Percentiles rank a stretch among this genome's conserved stretches.
Evolutionary conservation across 2,113 vertebrate species (phyloP).

Genomic region (Triplophysa rosa): DNA sequence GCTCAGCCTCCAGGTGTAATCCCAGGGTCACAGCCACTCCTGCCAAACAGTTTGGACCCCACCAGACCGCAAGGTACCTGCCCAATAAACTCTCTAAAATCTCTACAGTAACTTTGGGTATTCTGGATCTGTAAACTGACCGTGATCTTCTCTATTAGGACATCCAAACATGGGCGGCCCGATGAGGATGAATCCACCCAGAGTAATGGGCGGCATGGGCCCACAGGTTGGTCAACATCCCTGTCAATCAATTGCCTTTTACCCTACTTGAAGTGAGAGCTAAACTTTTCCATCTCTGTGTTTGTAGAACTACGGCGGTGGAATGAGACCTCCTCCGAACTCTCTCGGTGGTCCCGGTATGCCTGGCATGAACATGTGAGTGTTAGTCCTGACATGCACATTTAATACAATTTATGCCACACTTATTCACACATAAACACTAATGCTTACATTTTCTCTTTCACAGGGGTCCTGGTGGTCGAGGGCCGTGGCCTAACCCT

Average conservation of each 20-base stretch:
- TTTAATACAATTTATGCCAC: not conserved
- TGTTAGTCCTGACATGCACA: not conserved
- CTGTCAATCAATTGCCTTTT: not conserved
- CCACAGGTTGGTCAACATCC: slow-evolving; percentile 77
- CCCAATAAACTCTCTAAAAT: not conserved
- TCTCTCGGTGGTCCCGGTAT: slow-evolving; percentile 77
- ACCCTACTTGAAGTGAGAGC: not conserved
- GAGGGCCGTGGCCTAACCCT: slow-evolving; percentile 80
- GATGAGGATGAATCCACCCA: slow-evolving; percentile 85
- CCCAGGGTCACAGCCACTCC: slow-evolving; percentile 84
- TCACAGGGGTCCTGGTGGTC: slow-evolving; percentile 82
- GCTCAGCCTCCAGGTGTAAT: slow-evolving; percentile 84
- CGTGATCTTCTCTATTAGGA: slow-evolving; percentile 54
- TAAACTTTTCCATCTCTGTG: slow-evolving; percentile 1
- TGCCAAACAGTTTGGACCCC: slow-evolving; percentile 85
- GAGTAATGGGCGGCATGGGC: slow-evolving; percentile 82
- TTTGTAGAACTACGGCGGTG: slow-evolving; percentile 73
- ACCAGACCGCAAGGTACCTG: slow-evolving; percentile 81
- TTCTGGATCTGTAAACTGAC: slow-evolving; percentile 1
- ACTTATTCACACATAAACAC: not conserved
- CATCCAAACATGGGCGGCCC: slow-evolving; percentile 82
- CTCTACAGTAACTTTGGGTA: not conserved
- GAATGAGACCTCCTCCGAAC: slow-evolving; percentile 77
- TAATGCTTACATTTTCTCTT: slow-evolving; percentile 20
- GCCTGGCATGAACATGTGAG: slow-evolving; percentile 81